Conservation (phyloP, 2,888 invertebrate species). For the Rhamphomyia laevipes region DNA sequence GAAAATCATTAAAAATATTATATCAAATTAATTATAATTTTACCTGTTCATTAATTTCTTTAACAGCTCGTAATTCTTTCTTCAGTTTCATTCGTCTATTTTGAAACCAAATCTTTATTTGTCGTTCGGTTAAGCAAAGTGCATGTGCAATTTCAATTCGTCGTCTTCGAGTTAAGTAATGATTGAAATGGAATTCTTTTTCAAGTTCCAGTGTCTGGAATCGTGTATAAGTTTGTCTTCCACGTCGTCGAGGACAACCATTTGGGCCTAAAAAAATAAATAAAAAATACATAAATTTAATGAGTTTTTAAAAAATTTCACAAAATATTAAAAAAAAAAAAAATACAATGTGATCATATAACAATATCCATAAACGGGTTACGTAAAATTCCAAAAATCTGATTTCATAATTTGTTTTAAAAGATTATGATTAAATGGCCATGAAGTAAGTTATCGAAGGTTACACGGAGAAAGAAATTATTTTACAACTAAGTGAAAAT, state of each 20-base stretch:
- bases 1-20: neutral
- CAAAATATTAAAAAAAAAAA: neutral
- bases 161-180: conserved; percentile 89
- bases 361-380: too few relatives aligned
- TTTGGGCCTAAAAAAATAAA: conserved; percentile 69
- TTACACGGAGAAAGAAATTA: too few relatives aligned
- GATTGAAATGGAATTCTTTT: conserved; percentile 97
- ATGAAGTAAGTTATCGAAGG: too few relatives aligned
- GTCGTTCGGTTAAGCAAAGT: conserved; percentile 88
- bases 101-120: conserved; percentile 97
- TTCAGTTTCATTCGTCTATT: conserved; percentile 94
- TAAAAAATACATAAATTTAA: conserved; percentile 14
- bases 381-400: too few relatives aligned
- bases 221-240: conserved; percentile 94
- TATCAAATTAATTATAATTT: conserved; percentile 11
- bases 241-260: conserved; percentile 86
- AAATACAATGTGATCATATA: neutral
- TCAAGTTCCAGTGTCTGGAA: conserved; percentile 97
- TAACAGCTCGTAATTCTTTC: conserved; percentile 87
- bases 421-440: too few relatives aligned
- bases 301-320: conserved; percentile 2
- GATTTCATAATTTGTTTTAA: too few relatives aligned
- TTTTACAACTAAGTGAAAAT: too few relatives aligned
- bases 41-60: conserved; percentile 84
- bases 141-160: conserved; percentile 96